Evolutionary conservation across 2,113 vertebrate species (phyloP).

Genomic region (Tretioscincus oriximinensis): DNA sequence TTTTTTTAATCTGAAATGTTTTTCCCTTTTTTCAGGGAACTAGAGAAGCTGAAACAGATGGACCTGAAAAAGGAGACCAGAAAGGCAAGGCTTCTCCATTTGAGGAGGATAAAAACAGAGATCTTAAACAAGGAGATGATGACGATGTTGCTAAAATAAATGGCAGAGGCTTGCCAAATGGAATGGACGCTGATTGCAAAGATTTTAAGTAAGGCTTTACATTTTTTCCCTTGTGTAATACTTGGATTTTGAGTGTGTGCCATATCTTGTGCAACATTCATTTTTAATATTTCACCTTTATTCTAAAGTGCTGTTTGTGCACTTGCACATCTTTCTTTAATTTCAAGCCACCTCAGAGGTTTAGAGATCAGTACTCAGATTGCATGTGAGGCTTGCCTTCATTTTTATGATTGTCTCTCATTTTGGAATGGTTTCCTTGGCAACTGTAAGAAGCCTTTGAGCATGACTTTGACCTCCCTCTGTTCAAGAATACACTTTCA

Average conservation of each 20-base stretch:
- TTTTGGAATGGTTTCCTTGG: background rate
- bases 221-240: conserved; percentile 58
- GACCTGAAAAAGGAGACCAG: conserved; percentile 88
- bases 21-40: conserved; percentile 83
- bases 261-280: conserved; percentile 52
- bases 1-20: conserved; percentile 73
- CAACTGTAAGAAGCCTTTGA: background rate
- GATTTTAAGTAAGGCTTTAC: conserved; percentile 94
- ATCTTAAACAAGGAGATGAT: conserved; percentile 91
- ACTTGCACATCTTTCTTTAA: background rate
- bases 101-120: conserved; percentile 94
- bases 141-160: conserved; percentile 89
- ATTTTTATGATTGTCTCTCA: background rate
- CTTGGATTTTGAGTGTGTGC: conserved; percentile 54
- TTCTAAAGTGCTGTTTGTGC: conserved; percentile 36
- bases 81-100: conserved; percentile 93
- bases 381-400: background rate
- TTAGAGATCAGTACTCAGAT: background rate
- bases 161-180: conserved; percentile 92
- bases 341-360: background rate
- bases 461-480: background rate
- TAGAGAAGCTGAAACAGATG: conserved; percentile 90
- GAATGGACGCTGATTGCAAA: conserved; percentile 98
- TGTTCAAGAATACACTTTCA: background rate
- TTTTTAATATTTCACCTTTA: conserved; percentile 26